phyloP scores from a whole-genome alignment of 2,113 vertebrate species.

The Periophthalmus modestus region DNA sequence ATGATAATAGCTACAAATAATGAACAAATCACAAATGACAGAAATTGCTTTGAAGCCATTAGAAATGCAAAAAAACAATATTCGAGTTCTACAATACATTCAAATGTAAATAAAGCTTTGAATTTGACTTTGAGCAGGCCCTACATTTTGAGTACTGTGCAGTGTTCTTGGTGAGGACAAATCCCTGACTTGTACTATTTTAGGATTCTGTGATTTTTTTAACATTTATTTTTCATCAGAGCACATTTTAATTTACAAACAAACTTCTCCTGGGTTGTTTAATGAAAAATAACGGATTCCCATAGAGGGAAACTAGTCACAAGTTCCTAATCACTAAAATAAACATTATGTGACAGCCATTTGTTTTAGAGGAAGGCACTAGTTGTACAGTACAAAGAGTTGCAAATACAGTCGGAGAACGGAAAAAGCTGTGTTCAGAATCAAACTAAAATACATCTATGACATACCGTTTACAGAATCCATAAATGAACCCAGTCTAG shows the following conservation, averaged over 20 bases:
- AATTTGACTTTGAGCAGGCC: conserved; percentile 55
- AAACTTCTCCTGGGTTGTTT: conserved; percentile 49
- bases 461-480: conserved; percentile 88
- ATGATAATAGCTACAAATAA: conserved; percentile 33
- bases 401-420: conserved; percentile 63
- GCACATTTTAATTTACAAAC: conserved; percentile 26
- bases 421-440: conserved; percentile 70
- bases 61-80: conserved; percentile 28
- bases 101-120: conserved; percentile 76
- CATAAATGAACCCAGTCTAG: conserved; percentile 87
- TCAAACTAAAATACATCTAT: conserved; percentile 82
- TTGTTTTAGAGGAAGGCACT: conserved; percentile 66
- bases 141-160: conserved; percentile 39
- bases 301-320: conserved; percentile 17
- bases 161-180: conserved; percentile 35
- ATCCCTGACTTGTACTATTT: conserved; percentile 66
- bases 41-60: conserved; percentile 10
- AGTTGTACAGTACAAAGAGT: conserved; percentile 68
- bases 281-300: conserved; percentile 35
- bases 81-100: conserved; percentile 67
- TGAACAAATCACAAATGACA: conserved; percentile 15
- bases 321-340: conserved; percentile 15
- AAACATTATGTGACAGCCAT: conserved; percentile 31
- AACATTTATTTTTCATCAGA: conserved; percentile 32
- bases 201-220: conserved; percentile 43